These are phyloP conservation scores for Papilio protenor DNA, from an alignment of 2,888 invertebrate species.

Conservation along the genomic window DNA sequence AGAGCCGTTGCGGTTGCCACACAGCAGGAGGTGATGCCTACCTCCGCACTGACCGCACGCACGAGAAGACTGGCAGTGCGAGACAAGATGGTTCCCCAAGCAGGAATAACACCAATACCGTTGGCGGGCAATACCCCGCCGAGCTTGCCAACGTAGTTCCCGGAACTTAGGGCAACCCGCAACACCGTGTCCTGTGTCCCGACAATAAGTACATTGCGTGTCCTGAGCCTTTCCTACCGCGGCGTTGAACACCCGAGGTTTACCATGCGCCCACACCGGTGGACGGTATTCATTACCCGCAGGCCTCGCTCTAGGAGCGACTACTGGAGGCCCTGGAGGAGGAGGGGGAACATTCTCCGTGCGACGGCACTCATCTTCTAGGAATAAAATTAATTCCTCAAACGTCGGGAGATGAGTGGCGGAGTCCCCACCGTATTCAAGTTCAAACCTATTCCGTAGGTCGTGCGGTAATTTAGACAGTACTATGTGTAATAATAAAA, in stretches of 20 bases:
- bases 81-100: slow-evolving; percentile 20
- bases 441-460: slow-evolving; percentile 25
- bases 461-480: slow-evolving; percentile 30
- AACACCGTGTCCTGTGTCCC: neutral
- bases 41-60: slow-evolving; percentile 15
- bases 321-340: neutral
- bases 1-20: slow-evolving; percentile 10
- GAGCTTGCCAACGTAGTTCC: slow-evolving; percentile 27
- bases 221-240: neutral
- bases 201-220: neutral
- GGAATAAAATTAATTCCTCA: no score
- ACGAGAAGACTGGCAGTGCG: slow-evolving; percentile 4
- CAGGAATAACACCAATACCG: neutral
- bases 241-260: neutral
- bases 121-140: slow-evolving; percentile 19
- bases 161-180: neutral
- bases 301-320: neutral
- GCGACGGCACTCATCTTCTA: no score
- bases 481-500: slow-evolving; percentile 27
- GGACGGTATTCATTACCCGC: neutral
- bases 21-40: slow-evolving; percentile 14
- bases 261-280: slow-evolving; percentile 8
- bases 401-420: no score
- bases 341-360: no score
- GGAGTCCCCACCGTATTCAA: neutral